Evolutionary conservation across 2,797 vertebrate genomes (phyloP).

Genomic region (Acridotheres tristis): DNA sequence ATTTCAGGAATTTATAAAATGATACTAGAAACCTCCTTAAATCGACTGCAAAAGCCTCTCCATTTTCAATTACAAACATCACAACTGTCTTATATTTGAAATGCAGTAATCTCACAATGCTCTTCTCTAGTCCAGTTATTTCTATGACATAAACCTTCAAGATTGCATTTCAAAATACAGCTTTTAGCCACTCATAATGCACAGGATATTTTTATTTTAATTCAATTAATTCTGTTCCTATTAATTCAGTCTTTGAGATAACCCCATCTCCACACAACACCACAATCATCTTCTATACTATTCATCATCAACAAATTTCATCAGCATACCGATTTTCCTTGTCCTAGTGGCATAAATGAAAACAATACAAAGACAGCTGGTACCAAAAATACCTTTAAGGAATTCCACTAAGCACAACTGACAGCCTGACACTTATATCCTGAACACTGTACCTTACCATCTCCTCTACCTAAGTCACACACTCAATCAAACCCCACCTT

Average conservation of each 20-base stretch:
- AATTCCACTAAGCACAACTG: background rate
- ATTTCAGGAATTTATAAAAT: background rate
- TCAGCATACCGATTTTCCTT: background rate
- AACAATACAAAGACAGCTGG: background rate
- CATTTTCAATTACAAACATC: background rate
- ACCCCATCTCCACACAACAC: background rate
- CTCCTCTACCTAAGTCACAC: background rate
- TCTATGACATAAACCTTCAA: background rate
- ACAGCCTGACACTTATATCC: background rate
- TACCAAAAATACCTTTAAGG: background rate
- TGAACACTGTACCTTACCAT: background rate
- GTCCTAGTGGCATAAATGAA: background rate
- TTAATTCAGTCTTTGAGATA: background rate
- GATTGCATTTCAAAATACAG: background rate
- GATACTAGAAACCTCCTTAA: background rate
- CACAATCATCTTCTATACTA: background rate
- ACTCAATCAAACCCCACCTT: background rate
- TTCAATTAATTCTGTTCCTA: background rate
- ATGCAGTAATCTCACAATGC: background rate
- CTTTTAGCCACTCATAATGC: background rate
- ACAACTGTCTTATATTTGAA: background rate
- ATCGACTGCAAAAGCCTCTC: background rate
- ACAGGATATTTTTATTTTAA: background rate
- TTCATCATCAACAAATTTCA: background rate
- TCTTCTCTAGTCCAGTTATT: background rate